Evolutionary conservation across 2,113 vertebrate genomes (phyloP).

Genomic region (Fukomys damarensis): DNA sequence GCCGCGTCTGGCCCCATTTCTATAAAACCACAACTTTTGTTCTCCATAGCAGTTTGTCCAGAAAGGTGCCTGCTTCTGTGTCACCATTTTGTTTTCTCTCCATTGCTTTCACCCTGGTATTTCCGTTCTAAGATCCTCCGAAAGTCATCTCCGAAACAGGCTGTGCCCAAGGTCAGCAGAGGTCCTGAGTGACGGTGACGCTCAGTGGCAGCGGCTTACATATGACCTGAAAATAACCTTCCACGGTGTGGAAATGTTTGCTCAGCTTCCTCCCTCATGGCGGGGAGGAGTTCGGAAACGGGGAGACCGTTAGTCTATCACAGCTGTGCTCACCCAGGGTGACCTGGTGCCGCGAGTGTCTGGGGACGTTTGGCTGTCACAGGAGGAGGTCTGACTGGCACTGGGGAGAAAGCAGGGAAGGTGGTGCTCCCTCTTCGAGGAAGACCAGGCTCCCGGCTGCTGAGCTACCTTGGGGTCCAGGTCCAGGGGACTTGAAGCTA

Average conservation of each 20-base stretch:
- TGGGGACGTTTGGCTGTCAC: background rate
- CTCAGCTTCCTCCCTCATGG: background rate
- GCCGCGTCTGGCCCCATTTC: accelerated
- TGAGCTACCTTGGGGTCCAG: accelerated
- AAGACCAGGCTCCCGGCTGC: accelerated
- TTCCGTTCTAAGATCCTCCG: background rate
- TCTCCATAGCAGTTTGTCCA: background rate
- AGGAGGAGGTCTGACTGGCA: accelerated
- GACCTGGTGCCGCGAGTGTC: background rate
- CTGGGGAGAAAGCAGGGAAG: background rate
- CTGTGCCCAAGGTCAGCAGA: accelerated
- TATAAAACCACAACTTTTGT: background rate
- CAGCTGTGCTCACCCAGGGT: background rate
- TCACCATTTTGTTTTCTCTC: background rate
- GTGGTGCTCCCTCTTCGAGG: background rate
- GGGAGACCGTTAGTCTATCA: too few species aligned
- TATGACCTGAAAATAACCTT: background rate
- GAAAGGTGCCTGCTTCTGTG: too few species aligned
- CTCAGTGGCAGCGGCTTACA: accelerated
- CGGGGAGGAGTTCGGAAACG: too few species aligned
- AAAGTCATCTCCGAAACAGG: background rate
- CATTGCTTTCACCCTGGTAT: accelerated
- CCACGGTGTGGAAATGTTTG: background rate
- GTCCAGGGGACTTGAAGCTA: background rate
- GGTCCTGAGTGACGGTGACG: accelerated